Conservation (phyloP, 2,113 vertebrate genomes). For the Merops nubicus region DNA sequence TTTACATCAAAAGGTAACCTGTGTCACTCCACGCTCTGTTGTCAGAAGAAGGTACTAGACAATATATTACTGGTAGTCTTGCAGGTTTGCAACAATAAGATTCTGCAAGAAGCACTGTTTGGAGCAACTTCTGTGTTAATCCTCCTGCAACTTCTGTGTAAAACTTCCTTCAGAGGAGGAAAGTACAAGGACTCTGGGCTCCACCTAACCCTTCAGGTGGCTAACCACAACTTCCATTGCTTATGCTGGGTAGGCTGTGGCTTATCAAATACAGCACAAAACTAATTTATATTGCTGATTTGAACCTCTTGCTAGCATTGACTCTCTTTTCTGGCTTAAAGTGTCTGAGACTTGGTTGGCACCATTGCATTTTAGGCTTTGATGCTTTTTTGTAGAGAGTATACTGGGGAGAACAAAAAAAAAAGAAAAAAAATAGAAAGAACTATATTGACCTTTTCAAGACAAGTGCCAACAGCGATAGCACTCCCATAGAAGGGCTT, state of each 20-base stretch:
- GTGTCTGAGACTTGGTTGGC: not conserved
- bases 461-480: conserved; percentile 3
- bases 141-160: not conserved
- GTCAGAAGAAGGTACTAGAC: not conserved
- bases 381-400: not conserved
- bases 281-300: not conserved
- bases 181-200: not conserved
- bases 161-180: not conserved
- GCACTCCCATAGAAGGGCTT: conserved; percentile 7
- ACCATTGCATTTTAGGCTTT: not conserved
- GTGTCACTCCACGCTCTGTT: not conserved
- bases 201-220: not conserved
- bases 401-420: not conserved
- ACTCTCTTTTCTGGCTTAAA: not conserved
- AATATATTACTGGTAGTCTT: not conserved
- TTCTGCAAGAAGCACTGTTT: not conserved
- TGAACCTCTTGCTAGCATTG: not conserved
- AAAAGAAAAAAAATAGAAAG: not conserved
- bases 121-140: not conserved
- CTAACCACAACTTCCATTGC: not conserved
- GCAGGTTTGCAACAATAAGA: not conserved
- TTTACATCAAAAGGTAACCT: not conserved
- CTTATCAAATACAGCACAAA: not conserved
- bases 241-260: not conserved
- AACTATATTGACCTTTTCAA: conserved; percentile 41